Evolutionary conservation across 2,113 vertebrate species (phyloP), one percentile per base, ranked within the genome.

Genomic region (Phodopus roborovskii): DNA sequence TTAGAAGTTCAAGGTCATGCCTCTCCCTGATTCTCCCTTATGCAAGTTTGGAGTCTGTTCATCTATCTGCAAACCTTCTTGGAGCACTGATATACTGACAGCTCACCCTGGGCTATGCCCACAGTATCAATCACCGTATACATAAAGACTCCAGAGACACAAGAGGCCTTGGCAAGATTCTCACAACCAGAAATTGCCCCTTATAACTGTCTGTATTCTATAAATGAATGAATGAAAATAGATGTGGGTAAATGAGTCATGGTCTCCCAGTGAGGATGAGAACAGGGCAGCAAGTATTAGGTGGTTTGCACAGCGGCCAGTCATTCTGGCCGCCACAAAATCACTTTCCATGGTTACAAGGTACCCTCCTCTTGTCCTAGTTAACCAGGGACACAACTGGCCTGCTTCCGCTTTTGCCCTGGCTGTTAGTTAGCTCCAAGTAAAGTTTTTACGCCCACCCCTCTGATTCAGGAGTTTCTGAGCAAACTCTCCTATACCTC

Each of bases 71-170:
- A 60, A 74, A 79, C n/a, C n/a, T 91, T 95, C 83, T 36, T 70
- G 48, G 64, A 87, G 73, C 42, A 22, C 33, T 70, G 9, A 86
- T 1, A 2, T 0, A 1, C 26, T 6, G 22, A 68, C 5, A 36
- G 68, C 68, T 71, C 45, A 73, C 66, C 92, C 79, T 19, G 73
- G 45, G 33, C 82, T 77, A 53, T 0, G 2, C 6, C 50, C 8
- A 56, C 16, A 33, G 56, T 42, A 91, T 82, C 94, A 68, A 17
- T 50, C 81, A 62, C 66, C 7, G 7, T 0, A 71, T 30, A 82
- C 90, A 94, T 70, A 66, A 85, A 90, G 81, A 90, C 83, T 86
- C 85, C 53, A 42, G 15, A 95, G 84, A 94, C 78, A 87, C 78
- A 93, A 58, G 33, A 84, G 94, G 74, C 48, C 48, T 10, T 13